Evolutionary conservation across 2,888 invertebrate genomes (phyloP).

Genomic region (Coenonympha arcania): DNA sequence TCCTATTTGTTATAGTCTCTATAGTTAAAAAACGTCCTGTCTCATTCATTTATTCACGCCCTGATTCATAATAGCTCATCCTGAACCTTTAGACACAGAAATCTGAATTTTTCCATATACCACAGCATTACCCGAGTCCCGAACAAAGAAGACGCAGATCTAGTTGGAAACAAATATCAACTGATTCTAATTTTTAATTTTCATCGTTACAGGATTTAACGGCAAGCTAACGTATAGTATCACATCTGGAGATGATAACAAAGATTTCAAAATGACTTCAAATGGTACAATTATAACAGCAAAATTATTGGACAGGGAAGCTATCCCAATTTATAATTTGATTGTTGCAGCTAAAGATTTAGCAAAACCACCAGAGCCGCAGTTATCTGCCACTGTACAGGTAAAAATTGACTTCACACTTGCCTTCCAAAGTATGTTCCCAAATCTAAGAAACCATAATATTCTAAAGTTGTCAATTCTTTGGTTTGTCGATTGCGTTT

Average conservation of each 20-base stretch:
- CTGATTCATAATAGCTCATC: too few species aligned
- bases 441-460: conserved; percentile 8
- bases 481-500: conserved; percentile 32
- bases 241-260: conserved; percentile 84
- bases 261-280: conserved; percentile 83
- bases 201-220: conserved; percentile 80
- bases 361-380: conserved; percentile 80
- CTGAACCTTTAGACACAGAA: too few species aligned
- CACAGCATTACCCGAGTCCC: too few species aligned
- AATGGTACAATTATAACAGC: conserved; percentile 90
- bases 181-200: too few species aligned
- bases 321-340: conserved; percentile 84
- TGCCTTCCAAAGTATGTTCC: conserved; percentile 1
- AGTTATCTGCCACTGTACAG: conserved; percentile 90
- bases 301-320: conserved; percentile 86
- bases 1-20: too few species aligned
- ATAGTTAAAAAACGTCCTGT: too few species aligned
- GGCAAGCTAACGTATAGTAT: conserved; percentile 88
- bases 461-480: conserved; percentile 6
- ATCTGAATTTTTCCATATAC: too few species aligned
- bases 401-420: too few species aligned
- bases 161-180: too few species aligned
- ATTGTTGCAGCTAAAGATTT: conserved; percentile 90
- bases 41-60: too few species aligned
- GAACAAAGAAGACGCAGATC: too few species aligned